These are phyloP conservation scores for Melanotaenia nigrans DNA, from an alignment of 2,797 vertebrate species.

Conservation along the genomic window DNA sequence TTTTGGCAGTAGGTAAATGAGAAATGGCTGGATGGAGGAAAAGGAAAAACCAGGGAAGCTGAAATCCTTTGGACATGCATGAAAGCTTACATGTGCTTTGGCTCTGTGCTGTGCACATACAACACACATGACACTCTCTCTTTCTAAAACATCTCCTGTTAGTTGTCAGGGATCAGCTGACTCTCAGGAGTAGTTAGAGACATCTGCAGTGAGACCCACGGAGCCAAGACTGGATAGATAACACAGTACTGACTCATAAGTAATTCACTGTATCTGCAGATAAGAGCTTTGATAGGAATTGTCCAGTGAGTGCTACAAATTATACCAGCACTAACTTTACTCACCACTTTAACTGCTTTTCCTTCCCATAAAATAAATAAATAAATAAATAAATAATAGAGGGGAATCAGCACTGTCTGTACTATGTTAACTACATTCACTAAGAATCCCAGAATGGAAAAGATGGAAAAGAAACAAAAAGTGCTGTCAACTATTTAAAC, in stretches of 20 bases:
- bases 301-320: neutral
- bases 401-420: neutral
- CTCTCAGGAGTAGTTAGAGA: conserved; percentile 8
- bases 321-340: neutral
- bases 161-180: conserved; percentile 33
- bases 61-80: conserved; percentile 7
- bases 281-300: neutral
- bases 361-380: neutral
- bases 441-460: neutral
- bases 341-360: neutral
- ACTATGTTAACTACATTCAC: neutral
- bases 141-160: conserved; percentile 11
- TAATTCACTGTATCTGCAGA: conserved; percentile 24
- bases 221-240: conserved; percentile 41
- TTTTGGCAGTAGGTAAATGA: conserved; percentile 37
- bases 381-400: no score
- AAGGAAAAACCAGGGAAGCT: conserved; percentile 8
- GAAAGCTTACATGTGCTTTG: conserved; percentile 10
- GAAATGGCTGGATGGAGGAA: conserved; percentile 22
- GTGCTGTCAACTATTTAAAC: neutral
- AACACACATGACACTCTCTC: conserved; percentile 10
- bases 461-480: neutral
- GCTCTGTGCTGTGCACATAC: conserved; percentile 28
- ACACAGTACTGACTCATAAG: conserved; percentile 44
- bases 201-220: conserved; percentile 10